Evolutionary conservation across 2,113 vertebrate genomes (phyloP).

Genomic region (Hipposideros armiger): DNA sequence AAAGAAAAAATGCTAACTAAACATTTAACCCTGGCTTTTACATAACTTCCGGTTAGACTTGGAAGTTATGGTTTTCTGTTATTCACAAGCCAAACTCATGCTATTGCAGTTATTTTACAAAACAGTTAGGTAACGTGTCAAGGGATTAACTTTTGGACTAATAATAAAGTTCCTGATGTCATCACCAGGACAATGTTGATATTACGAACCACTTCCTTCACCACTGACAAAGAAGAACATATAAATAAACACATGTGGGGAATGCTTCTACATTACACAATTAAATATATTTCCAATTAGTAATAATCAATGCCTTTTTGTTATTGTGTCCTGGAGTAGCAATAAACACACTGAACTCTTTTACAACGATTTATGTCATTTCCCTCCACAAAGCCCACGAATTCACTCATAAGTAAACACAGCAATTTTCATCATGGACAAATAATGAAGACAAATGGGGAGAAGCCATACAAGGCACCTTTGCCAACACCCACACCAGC

Average conservation of each 20-base stretch:
- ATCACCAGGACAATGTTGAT: conserved; percentile 51
- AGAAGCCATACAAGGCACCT: not conserved
- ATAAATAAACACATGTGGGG: conserved; percentile 28
- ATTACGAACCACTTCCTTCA: conserved; percentile 68
- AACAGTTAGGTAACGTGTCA: conserved; percentile 52
- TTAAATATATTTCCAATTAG: conserved; percentile 35
- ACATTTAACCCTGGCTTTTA: conserved; percentile 21
- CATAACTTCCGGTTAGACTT: not conserved
- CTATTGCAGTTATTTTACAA: conserved; percentile 23
- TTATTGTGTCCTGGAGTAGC: not conserved
- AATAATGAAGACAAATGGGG: conserved; percentile 46
- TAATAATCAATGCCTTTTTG: conserved; percentile 18
- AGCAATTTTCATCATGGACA: conserved; percentile 53
- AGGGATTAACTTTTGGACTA: conserved; percentile 54
- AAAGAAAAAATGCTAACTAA: conserved; percentile 22
- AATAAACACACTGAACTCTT: conserved; percentile 1
- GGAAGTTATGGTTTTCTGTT: conserved; percentile 61
- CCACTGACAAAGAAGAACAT: conserved; percentile 50
- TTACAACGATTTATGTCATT: conserved; percentile 8
- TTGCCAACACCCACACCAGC: conserved; percentile 10
- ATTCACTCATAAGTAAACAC: conserved; percentile 27
- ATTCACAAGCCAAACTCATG: conserved; percentile 37
- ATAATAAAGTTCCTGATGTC: conserved; percentile 40
- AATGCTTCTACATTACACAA: not conserved
- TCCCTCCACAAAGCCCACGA: conserved; percentile 54